Conservation (phyloP, 2,888 invertebrate genomes). For the Drosophila anceps region DNA sequence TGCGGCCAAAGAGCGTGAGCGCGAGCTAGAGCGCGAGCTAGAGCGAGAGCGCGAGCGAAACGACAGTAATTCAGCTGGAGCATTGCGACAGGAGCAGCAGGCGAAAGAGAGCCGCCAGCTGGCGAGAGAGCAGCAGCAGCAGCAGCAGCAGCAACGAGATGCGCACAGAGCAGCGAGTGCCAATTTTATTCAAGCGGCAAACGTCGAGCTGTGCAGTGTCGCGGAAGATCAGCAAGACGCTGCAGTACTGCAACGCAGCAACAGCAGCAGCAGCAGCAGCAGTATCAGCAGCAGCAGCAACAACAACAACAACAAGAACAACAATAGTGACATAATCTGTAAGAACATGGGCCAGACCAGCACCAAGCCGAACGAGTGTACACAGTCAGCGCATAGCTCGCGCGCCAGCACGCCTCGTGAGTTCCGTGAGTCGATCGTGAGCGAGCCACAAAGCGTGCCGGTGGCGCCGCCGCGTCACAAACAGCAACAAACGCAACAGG, state of each 20-base stretch:
- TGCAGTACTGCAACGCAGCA: slow-evolving; percentile 54
- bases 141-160: slow-evolving; percentile 12
- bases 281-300: slow-evolving; percentile 18
- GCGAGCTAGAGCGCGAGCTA: slow-evolving; percentile 10
- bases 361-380: slow-evolving; percentile 68
- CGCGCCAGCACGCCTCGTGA: slow-evolving; percentile 73
- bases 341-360: slow-evolving; percentile 79
- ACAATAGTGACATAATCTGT: slow-evolving; percentile 20
- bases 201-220: slow-evolving; percentile 67
- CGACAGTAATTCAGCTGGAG: slow-evolving; percentile 50
- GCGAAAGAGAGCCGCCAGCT: slow-evolving; percentile 31
- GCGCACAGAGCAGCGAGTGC: slow-evolving; percentile 34
- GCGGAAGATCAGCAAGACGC: slow-evolving; percentile 61
- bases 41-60: slow-evolving; percentile 12
- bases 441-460: slow-evolving; percentile 39
- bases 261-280: slow-evolving; percentile 49
- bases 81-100: slow-evolving; percentile 20
- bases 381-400: slow-evolving; percentile 54
- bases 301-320: slow-evolving; percentile 3
- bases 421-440: slow-evolving; percentile 78
- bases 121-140: slow-evolving; percentile 16
- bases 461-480: slow-evolving; percentile 58
- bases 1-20: slow-evolving; percentile 41
- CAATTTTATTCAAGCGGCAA: slow-evolving; percentile 73
- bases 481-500: slow-evolving; percentile 35